Conservation (phyloP, 2,797 vertebrate genomes). For the Aphelocoma californica region DNA sequence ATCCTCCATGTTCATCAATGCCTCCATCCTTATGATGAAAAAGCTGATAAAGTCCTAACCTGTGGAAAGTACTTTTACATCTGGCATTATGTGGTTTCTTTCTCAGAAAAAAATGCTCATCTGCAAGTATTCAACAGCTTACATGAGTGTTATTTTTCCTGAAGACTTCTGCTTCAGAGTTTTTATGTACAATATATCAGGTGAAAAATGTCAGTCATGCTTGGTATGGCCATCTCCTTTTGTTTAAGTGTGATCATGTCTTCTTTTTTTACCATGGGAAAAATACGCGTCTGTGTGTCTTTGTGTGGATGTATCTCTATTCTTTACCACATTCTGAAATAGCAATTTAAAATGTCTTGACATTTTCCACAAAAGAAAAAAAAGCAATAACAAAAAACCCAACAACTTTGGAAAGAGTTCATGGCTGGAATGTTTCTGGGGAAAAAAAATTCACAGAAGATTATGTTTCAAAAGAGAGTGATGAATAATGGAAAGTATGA, state of each 20-base stretch:
- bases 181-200: background rate
- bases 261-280: background rate
- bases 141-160: background rate
- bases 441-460: background rate
- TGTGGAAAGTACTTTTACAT: background rate
- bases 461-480: constrained; percentile 11
- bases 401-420: background rate
- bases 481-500: constrained; percentile 59
- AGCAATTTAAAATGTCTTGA: background rate
- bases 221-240: background rate
- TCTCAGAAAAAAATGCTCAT: background rate
- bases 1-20: background rate
- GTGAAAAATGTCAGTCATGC: background rate
- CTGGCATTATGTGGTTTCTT: background rate
- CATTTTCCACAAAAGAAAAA: constrained; percentile 3
- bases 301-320: background rate
- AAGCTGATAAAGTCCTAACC: background rate
- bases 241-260: background rate
- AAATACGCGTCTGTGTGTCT: background rate
- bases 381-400: background rate
- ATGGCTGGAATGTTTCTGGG: constrained; percentile 5
- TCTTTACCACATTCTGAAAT: constrained; percentile 20
- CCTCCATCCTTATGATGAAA: background rate
- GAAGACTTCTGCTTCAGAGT: background rate
- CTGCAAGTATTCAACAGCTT: background rate